phyloP scores from a whole-genome alignment of 2,888 invertebrate genomes.

The Xanthorhoe spadicearia region DNA sequence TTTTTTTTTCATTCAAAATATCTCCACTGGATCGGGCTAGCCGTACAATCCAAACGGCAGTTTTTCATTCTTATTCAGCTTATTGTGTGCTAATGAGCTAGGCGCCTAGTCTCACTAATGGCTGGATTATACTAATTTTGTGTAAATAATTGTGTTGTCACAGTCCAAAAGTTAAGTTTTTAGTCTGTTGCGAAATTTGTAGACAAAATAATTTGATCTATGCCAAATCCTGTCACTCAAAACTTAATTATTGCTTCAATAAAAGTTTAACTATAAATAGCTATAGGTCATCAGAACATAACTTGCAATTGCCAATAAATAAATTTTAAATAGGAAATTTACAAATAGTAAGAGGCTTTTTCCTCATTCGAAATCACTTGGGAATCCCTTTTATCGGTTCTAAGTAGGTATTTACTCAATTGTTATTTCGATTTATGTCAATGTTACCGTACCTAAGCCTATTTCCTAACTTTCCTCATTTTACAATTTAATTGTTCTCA shows the following conservation, averaged over 20 bases:
- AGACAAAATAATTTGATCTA: not conserved
- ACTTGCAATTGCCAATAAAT: too few species aligned
- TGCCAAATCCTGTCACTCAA: not conserved
- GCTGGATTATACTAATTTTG: conserved; percentile 10
- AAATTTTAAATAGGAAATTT: too few species aligned
- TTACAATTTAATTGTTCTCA: not conserved
- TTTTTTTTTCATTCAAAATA: too few species aligned
- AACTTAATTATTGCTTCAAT: too few species aligned
- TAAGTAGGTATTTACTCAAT: not conserved
- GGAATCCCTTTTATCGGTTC: not conserved
- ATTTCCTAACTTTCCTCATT: not conserved
- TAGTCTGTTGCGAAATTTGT: not conserved
- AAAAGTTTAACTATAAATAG: too few species aligned
- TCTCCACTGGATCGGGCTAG: not conserved
- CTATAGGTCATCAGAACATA: too few species aligned
- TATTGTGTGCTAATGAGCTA: conserved; percentile 57
- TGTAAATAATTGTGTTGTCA: conserved; percentile 2
- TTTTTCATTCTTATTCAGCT: conserved; percentile 38
- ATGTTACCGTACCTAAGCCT: not conserved
- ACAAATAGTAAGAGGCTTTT: not conserved
- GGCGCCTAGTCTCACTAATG: conserved; percentile 26
- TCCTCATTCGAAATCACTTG: not conserved
- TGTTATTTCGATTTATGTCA: not conserved
- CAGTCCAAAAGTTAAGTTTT: not conserved
- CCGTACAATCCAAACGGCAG: conserved; percentile 31